Percentiles rank a stretch among this genome's conserved stretches.
Evolutionary conservation across 1,140 invertebrate genomes (phyloP).

Genomic region (Drosophila hydei): DNA sequence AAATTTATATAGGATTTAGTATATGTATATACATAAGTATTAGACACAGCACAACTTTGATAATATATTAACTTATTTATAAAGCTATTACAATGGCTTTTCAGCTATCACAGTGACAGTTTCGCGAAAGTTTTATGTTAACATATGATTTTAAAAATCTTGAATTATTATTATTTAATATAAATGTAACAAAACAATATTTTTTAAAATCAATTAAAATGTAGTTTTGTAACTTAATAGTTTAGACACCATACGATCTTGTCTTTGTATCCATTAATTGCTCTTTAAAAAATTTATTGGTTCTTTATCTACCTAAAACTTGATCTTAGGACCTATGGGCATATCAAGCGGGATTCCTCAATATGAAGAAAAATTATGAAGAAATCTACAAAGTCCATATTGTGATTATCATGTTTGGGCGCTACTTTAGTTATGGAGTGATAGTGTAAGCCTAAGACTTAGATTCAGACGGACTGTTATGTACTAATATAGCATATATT

Average conservation of each 20-base stretch:
- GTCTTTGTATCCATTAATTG: not conserved
- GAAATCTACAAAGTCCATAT: too few species aligned
- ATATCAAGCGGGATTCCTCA: not conserved
- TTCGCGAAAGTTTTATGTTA: slow-evolving; percentile 16
- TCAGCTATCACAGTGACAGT: slow-evolving; percentile 37
- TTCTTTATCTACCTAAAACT: not conserved
- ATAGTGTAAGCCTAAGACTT: too few species aligned
- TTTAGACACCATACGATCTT: not conserved
- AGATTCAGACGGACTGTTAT: too few species aligned
- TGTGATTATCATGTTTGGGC: too few species aligned
- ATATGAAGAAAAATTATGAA: too few species aligned
- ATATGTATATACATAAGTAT: slow-evolving; percentile 8
- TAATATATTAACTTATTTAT: slow-evolving; percentile 18
- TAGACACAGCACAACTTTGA: slow-evolving; percentile 38
- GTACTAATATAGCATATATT: too few species aligned
- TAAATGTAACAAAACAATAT: too few species aligned
- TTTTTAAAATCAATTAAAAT: not conserved
- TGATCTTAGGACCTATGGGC: not conserved
- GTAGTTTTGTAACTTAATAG: not conserved
- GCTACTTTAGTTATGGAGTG: too few species aligned
- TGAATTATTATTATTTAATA: not conserved
- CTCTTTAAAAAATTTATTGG: not conserved
- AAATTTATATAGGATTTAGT: not conserved
- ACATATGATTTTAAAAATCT: not conserved
- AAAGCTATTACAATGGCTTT: slow-evolving; percentile 22